Conservation (phyloP, 2,797 vertebrate genomes). For the Leuciscus waleckii region DNA sequence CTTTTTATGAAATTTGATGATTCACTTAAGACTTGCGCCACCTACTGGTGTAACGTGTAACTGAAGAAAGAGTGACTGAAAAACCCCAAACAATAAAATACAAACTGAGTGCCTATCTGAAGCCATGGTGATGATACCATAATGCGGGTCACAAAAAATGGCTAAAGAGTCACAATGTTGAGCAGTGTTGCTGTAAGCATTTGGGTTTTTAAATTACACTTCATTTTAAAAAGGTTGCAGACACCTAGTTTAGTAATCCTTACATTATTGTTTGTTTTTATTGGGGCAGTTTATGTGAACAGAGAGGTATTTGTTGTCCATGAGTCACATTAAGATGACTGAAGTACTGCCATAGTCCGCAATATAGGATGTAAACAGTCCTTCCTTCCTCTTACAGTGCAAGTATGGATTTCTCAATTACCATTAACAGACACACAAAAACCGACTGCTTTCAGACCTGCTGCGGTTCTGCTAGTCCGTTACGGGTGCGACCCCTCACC, state of each 20-base stretch:
- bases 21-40: too few relatives aligned
- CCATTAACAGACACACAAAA: neutral
- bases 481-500: conserved; percentile 29
- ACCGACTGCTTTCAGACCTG: neutral
- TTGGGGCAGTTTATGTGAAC: neutral
- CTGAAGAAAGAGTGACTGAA: neutral
- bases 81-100: neutral
- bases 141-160: neutral
- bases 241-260: neutral
- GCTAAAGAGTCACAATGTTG: neutral
- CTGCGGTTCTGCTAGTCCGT: neutral
- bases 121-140: neutral
- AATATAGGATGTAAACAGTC: conserved; percentile 13
- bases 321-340: conserved; percentile 18
- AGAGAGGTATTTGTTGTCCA: conserved; percentile 9
- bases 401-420: conserved; percentile 11
- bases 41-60: neutral
- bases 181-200: neutral
- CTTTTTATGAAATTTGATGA: neutral
- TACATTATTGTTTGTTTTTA: neutral
- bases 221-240: neutral
- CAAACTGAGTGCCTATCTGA: neutral
- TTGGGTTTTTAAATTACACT: neutral
- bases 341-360: neutral
- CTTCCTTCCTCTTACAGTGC: conserved; percentile 10